Percentiles rank a stretch among this genome's conserved stretches.
phyloP scores from a whole-genome alignment of 1,140 invertebrate species.

The Drosophila willistoni region DNA sequence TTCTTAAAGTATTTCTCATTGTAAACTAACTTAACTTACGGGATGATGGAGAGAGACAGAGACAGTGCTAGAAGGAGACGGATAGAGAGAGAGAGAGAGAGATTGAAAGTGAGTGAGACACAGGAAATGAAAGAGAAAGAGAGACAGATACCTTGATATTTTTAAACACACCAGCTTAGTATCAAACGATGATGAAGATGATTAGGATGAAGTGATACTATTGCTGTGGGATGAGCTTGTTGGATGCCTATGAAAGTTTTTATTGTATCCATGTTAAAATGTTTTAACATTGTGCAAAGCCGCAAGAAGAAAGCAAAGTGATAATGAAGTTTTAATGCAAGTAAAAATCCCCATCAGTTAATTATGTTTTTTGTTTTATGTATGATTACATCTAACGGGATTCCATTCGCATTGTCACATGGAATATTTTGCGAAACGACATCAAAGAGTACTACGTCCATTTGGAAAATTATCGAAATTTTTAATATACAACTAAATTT shows the following conservation, averaged over 20 bases:
- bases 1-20: conserved; percentile 96
- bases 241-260: conserved; percentile 46
- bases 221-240: conserved; percentile 19
- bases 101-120: conserved; percentile 13
- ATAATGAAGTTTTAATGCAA: conserved; percentile 39
- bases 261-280: conserved; percentile 59
- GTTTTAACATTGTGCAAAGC: conserved; percentile 47
- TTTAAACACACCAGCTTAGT: conserved; percentile 40
- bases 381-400: conserved; percentile 1
- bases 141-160: conserved; percentile 54
- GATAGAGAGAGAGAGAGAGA: conserved; percentile 31
- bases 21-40: conserved; percentile 83
- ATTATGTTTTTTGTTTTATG: not conserved
- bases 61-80: conserved; percentile 45
- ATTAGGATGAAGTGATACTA: too few relatives aligned
- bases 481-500: not conserved
- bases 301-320: conserved; percentile 69
- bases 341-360: conserved; percentile 39
- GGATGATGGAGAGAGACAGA: conserved; percentile 56
- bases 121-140: conserved; percentile 43
- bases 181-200: conserved; percentile 5
- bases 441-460: too few relatives aligned
- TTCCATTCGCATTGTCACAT: not conserved
- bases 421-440: not conserved
- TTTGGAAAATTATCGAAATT: not conserved